Conservation (phyloP, 2,113 vertebrate genomes). For the Sylvietta virens region DNA sequence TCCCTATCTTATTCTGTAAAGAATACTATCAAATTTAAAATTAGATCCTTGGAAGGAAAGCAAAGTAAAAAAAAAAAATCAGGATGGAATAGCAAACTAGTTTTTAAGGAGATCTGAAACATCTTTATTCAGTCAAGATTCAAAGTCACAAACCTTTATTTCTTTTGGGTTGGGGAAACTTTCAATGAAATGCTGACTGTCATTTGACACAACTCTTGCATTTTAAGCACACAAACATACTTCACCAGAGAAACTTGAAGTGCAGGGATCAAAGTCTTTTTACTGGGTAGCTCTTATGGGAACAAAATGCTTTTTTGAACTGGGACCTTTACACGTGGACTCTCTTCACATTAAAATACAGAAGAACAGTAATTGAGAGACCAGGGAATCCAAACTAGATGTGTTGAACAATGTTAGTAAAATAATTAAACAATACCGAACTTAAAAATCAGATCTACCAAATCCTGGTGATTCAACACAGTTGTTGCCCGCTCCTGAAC, state of each 20-base stretch:
- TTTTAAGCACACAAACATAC: not conserved
- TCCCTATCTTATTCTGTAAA: not conserved
- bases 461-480: not conserved
- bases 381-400: not conserved
- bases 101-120: not conserved
- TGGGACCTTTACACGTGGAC: not conserved
- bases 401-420: not conserved
- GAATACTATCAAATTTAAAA: not conserved
- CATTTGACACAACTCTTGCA: not conserved
- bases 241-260: not conserved
- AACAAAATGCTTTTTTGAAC: not conserved
- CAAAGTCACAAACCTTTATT: not conserved
- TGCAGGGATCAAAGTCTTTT: not conserved
- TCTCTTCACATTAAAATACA: not conserved
- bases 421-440: not conserved
- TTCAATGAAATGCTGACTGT: not conserved
- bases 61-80: not conserved
- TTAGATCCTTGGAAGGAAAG: not conserved
- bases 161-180: not conserved
- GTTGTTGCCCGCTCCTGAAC: not conserved
- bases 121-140: not conserved
- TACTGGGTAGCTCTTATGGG: not conserved
- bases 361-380: not conserved
- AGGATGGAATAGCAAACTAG: not conserved
- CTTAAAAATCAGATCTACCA: not conserved